phyloP scores from a whole-genome alignment of 2,888 invertebrate species.

The Cataglyphis rosenhaueri region DNA sequence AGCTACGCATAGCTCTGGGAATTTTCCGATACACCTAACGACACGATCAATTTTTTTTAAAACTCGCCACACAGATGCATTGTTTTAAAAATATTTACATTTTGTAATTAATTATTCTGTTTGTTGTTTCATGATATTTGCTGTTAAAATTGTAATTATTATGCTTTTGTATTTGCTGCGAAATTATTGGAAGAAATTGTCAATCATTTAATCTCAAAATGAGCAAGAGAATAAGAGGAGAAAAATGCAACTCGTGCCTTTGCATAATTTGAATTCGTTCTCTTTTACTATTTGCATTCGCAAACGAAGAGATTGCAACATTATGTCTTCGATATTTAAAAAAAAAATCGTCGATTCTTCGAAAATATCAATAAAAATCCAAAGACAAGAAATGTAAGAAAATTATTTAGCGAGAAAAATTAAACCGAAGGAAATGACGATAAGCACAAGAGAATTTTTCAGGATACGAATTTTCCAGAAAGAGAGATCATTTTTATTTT shows the following conservation, averaged over 20 bases:
- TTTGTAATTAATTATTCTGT: neutral
- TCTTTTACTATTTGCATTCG: neutral
- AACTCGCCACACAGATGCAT: conserved; percentile 1
- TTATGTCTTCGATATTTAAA: neutral
- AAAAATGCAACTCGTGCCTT: neutral
- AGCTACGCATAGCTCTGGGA: conserved; percentile 2
- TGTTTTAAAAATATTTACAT: conserved; percentile 24
- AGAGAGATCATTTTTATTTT: neutral
- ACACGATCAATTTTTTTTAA: conserved; percentile 28
- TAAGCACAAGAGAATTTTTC: neutral
- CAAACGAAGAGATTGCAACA: neutral
- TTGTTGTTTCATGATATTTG: neutral
- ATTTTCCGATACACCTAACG: conserved; percentile 31
- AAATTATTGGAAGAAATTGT: neutral
- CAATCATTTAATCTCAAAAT: neutral
- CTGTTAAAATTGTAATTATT: conserved; percentile 3
- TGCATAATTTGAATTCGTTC: conserved; percentile 51
- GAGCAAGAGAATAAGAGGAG: neutral
- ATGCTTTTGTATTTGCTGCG: neutral
- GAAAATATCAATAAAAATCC: neutral
- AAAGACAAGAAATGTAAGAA: neutral
- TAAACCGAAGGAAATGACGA: neutral
- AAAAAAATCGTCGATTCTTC: neutral
- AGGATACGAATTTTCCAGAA: conserved; percentile 7
- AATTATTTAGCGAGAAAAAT: neutral